Evolutionary conservation across 2,113 vertebrate species (phyloP).

Genomic region (Greenwoodochromis staneri): DNA sequence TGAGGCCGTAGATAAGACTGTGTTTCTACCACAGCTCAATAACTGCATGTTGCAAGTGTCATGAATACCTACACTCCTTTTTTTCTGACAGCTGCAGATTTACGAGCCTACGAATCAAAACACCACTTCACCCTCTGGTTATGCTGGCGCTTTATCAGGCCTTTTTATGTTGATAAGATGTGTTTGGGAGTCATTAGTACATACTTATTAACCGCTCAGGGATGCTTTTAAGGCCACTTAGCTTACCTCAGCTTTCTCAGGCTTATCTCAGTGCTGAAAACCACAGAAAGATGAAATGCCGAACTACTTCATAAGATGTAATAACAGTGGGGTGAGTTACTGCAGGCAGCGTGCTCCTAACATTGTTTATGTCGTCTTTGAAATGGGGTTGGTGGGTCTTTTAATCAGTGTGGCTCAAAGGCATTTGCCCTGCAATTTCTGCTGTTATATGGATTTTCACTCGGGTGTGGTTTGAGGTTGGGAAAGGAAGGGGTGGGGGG

Average conservation of each 20-base stretch:
- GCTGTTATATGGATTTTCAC: constrained; percentile 56
- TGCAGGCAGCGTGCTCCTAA: constrained; percentile 49
- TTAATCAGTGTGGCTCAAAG: constrained; percentile 61
- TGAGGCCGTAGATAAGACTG: background rate
- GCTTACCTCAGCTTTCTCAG: constrained; percentile 50
- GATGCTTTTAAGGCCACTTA: constrained; percentile 61
- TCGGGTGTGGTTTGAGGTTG: constrained; percentile 53
- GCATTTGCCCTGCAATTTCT: constrained; percentile 65
- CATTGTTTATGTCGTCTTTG: constrained; percentile 57
- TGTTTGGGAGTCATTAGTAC: constrained; percentile 62
- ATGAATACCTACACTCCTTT: background rate
- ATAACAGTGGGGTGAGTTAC: constrained; percentile 62
- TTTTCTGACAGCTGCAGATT: constrained; percentile 27
- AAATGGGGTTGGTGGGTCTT: constrained; percentile 55
- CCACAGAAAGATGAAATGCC: constrained; percentile 47
- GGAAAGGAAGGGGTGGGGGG: background rate
- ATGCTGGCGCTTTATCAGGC: constrained; percentile 27
- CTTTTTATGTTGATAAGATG: constrained; percentile 45
- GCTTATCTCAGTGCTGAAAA: constrained; percentile 51
- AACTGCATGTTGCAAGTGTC: background rate
- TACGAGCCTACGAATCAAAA: constrained; percentile 13
- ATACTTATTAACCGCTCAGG: constrained; percentile 64
- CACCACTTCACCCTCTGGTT: constrained; percentile 18
- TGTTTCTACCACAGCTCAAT: background rate
- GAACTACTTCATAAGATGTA: constrained; percentile 40